Percentiles rank a stretch among this genome's conserved stretches.
Evolutionary conservation across 2,797 vertebrate species (phyloP).

Genomic region (Otus scops): DNA sequence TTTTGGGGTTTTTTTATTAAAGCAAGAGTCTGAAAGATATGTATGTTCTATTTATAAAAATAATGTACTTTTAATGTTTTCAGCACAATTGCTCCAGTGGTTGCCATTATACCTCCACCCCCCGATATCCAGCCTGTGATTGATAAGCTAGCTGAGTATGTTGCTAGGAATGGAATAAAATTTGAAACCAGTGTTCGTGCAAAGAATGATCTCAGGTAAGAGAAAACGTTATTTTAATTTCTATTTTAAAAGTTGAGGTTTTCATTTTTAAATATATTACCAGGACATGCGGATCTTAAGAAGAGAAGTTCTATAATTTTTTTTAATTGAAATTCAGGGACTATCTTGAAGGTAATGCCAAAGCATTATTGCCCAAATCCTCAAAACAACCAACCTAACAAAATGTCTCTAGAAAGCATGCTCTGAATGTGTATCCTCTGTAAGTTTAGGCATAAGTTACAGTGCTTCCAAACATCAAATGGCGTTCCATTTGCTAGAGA

Average conservation of each 20-base stretch:
- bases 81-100: slow-evolving; percentile 80
- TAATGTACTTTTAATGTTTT: neutral
- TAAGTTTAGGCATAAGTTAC: neutral
- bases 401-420: neutral
- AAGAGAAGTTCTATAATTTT: neutral
- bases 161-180: slow-evolving; percentile 93
- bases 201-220: slow-evolving; percentile 95
- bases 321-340: neutral
- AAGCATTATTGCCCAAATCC: neutral
- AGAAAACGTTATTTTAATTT: neutral
- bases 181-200: slow-evolving; percentile 95
- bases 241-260: neutral
- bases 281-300: neutral
- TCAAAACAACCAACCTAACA: neutral
- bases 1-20: neutral
- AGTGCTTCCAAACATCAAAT: neutral
- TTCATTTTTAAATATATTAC: neutral
- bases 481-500: neutral
- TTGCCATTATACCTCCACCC: slow-evolving; percentile 93
- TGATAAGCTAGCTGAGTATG: slow-evolving; percentile 96
- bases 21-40: neutral
- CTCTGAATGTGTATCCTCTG: neutral
- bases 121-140: slow-evolving; percentile 97
- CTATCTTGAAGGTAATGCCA: neutral
- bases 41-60: neutral